These are phyloP conservation scores for Tadarida brasiliensis DNA, from an alignment of 2,797 vertebrate genomes.

Conservation along the genomic window DNA sequence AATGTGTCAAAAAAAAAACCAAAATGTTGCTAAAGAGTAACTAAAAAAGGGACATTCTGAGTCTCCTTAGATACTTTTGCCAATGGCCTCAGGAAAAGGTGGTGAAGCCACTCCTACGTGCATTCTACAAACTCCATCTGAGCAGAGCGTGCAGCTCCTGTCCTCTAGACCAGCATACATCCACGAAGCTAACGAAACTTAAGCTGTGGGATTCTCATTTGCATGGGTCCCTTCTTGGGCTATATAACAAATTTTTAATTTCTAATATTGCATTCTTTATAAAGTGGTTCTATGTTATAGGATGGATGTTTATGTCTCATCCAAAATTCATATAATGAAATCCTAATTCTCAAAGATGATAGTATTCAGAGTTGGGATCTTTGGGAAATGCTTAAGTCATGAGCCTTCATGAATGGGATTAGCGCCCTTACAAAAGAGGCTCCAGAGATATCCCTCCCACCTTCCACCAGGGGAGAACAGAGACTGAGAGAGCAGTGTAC, in stretches of 20 bases:
- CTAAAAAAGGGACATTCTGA: neutral
- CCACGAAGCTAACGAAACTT: neutral
- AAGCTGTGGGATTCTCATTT: neutral
- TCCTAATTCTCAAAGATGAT: neutral
- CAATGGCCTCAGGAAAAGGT: neutral
- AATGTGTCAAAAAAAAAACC: conserved; percentile 24
- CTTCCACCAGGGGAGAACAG: neutral
- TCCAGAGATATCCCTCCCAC: neutral
- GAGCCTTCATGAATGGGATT: neutral
- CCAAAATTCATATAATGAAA: neutral
- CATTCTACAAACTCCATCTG: neutral
- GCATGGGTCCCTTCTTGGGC: neutral
- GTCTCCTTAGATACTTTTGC: neutral
- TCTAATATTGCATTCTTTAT: neutral
- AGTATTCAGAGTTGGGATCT: neutral
- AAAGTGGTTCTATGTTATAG: neutral
- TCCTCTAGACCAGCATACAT: neutral
- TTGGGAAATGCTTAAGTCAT: neutral
- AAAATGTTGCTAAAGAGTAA: neutral
- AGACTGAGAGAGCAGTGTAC: neutral
- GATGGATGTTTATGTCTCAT: neutral
- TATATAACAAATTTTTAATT: neutral
- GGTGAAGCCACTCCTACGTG: neutral
- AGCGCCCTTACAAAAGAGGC: neutral
- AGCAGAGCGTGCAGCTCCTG: neutral